Base-by-base conservation (phyloP, 2,797 vertebrate genomes). In the Chelidonichthys spinosus region DNA sequence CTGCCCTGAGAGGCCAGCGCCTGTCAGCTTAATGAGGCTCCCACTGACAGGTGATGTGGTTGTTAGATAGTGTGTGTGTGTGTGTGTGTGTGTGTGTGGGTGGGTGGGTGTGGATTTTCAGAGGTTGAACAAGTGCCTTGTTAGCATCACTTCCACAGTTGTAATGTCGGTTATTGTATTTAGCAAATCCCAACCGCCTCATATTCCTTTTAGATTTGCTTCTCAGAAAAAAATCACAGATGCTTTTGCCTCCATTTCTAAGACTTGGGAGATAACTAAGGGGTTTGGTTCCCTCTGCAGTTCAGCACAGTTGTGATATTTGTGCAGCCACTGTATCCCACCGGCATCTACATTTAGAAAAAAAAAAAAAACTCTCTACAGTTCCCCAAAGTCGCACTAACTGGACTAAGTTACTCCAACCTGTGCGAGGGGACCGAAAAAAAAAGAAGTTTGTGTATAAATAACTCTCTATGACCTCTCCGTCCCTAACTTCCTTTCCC, bases 11-110 rank as follows among this genome's bases (percentile, higher is more conserved):
- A 86, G 92, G 89, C 89, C 87, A 90, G 76, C 7, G 77, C 80
- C 90, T 90, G 91, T 92, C 90, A 87, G 81, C 91, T 86, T 94
- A 94, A 94, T 93, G 92, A 94, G 92, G 80, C 89, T 90, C 85
- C 81, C 79, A 72, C 86, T 92, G 92, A 93, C 90, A 91, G 92
- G 81, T 90, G 89, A 92, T 86, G 87, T 44, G 69, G 83, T 81
- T 79, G 86, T 87, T 87, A 84, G 81, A 84, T 74, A 71, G 60
- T 74, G 69, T 66, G 68, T 62, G 58, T 52, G 56, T 42, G 63
- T 64, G 56, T 52, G 56, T 33, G 71, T 72, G 59, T 75, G 70
- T 62, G 68, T 65, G 54, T 58, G 56, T 37, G 61, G 39, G 40
- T 50, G 76, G 65, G 70, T 72, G 69, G 44, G 78, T 60, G 63